Percentiles rank a stretch among this genome's conserved stretches.
Conservation (phyloP, 2,888 invertebrate species). For the Polymixis lichenea region DNA sequence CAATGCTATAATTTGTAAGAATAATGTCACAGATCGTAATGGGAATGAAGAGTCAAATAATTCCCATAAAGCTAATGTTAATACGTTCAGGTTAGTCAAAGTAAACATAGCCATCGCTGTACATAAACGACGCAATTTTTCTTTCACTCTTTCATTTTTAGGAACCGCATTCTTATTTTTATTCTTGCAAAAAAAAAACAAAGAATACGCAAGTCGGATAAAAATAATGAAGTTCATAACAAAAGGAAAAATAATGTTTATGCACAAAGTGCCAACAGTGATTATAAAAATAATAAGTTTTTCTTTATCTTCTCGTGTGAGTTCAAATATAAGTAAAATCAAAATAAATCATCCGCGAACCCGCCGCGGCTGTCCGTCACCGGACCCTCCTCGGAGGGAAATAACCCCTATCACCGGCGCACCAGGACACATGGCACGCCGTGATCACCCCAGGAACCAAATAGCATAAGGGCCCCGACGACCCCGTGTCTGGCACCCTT, state of each 20-base stretch:
- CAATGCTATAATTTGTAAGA: not conserved
- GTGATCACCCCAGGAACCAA: too few species aligned
- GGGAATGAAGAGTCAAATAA: not conserved
- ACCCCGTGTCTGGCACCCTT: too few species aligned
- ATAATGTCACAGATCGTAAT: not conserved
- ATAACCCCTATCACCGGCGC: too few species aligned
- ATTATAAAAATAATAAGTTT: not conserved
- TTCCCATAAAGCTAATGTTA: slow-evolving; percentile 7
- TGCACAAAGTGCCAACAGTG: not conserved
- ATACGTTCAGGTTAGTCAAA: slow-evolving; percentile 10
- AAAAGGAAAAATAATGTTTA: not conserved
- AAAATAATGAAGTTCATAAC: slow-evolving; percentile 1
- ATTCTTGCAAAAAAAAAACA: not conserved
- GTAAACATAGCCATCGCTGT: slow-evolving; percentile 16
- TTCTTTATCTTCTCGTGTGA: not conserved
- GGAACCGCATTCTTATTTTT: not conserved
- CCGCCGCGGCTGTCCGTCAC: too few species aligned
- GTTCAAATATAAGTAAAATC: not conserved
- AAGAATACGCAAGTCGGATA: not conserved
- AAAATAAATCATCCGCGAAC: too few species aligned
- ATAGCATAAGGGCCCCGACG: too few species aligned
- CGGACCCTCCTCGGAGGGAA: too few species aligned
- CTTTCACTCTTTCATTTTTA: not conserved
- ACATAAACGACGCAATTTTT: slow-evolving; percentile 7
- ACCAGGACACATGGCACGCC: too few species aligned